Base-by-base conservation (phyloP, 2,797 vertebrate genomes). In the Alauda arvensis region DNA sequence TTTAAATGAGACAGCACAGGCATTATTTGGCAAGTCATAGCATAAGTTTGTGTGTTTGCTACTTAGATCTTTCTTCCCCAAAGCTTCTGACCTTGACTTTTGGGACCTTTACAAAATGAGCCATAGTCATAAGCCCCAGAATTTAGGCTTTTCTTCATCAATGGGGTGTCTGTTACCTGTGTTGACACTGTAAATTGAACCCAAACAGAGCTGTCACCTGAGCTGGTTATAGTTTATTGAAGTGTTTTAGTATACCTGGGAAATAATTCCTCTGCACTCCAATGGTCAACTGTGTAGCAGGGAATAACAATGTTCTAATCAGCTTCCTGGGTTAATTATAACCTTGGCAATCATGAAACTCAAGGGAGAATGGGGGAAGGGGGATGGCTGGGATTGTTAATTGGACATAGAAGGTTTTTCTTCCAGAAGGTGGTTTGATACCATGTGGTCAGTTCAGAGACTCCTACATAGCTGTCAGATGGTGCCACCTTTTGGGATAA, bases 201-300 rank as follows among this genome's bases (percentile, higher is more conserved):
- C 34, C 43, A 21, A 68, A 31, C 28, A 59, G 37, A 86, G 33
- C 45, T 93, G 87, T 75, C 45, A 68, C 62, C 37, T 77, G 65
- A 77, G 17, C 46, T 65, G 45, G 40, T 61, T 57, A 56, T 31
- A 65, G 39, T 74, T 80, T 69, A 48, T n/a, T 39, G 56, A 70
- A 70, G 19, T 15, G 28, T 74, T 80, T 77, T 71, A 40, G 8
- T 45, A 28, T 40, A 49, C 26, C 20, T 3, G 34, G 43, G 37
- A 87, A 93, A 88, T 34, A 91, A 83, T n/a, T 61, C 72, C 39
- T 85, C 42, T 80, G 18, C 19, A 59, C 40, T 59, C 33, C 72
- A 83, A 8, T 17, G 74, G 51, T 55, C 52, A 78, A 11, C 40
- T 33, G 34, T 77, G 48, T 71, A 69, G 42, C 21, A n/a, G 42